A percentile compares a stretch with the other conserved stretches of the same genome.
phyloP scores from a whole-genome alignment of 2,797 vertebrate genomes.

The Valencia hispanica region DNA sequence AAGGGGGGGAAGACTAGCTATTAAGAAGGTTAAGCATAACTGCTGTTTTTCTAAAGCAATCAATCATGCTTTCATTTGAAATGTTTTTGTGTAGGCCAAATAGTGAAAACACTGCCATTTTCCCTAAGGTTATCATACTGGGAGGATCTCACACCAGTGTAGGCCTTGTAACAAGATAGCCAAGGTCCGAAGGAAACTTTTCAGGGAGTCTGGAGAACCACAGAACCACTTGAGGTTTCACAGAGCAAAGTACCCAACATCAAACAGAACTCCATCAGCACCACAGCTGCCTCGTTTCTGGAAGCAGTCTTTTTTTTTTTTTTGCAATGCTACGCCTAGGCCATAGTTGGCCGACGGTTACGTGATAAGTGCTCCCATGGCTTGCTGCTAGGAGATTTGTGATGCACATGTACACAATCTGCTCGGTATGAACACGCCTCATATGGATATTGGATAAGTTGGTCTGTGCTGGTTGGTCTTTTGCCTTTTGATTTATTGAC shows the following conservation, averaged over 20 bases:
- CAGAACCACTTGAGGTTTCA: background rate
- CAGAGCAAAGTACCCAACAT: background rate
- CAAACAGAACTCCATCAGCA: background rate
- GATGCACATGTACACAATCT: slow-evolving; percentile 27
- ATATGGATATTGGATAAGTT: slow-evolving; percentile 10
- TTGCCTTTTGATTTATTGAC: slow-evolving; percentile 57
- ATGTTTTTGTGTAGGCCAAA: background rate
- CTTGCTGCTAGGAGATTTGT: slow-evolving; percentile 55
- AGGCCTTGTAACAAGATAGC: background rate
- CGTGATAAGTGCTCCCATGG: background rate
- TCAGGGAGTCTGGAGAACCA: background rate
- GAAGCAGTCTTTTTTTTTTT: background rate
- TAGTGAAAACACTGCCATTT: background rate
- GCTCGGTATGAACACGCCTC: slow-evolving; percentile 20
- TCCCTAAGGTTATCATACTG: background rate
- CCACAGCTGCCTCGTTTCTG: background rate
- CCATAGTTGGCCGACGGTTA: background rate
- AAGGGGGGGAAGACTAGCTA: background rate
- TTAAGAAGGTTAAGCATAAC: background rate
- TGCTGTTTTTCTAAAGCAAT: background rate
- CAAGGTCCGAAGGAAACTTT: background rate
- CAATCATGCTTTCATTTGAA: background rate
- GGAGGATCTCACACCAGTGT: background rate
- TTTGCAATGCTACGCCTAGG: slow-evolving; percentile 22
- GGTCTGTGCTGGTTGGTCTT: slow-evolving; percentile 24